Evolutionary conservation across 2,113 vertebrate species (phyloP).

Genomic region (Cynopterus brachyotis): DNA sequence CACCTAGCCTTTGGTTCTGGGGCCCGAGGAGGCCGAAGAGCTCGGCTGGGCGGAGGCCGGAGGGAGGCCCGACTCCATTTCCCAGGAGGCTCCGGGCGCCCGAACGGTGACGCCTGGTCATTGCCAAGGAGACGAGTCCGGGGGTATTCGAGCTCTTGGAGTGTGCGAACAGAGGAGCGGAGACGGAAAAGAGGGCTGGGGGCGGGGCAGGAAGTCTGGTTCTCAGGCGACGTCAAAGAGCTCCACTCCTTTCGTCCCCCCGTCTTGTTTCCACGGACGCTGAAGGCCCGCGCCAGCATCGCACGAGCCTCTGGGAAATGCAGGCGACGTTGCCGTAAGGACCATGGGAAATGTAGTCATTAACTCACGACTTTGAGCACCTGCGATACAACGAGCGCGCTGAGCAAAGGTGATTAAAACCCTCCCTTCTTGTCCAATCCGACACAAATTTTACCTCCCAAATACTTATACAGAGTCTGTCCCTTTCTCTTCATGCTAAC

Average conservation of each 20-base stretch:
- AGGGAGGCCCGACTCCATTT: conserved; percentile 32
- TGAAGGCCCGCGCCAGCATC: not conserved
- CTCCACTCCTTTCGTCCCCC: not conserved
- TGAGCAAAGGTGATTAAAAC: not conserved
- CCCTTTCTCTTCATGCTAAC: not conserved
- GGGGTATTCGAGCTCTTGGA: not conserved
- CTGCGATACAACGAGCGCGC: fast-evolving
- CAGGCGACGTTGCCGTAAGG: not conserved
- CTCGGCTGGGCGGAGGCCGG: fast-evolving
- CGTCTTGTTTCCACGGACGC: not conserved
- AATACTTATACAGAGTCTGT: not conserved
- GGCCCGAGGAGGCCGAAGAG: fast-evolving
- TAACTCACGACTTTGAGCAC: not conserved
- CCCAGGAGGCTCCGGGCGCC: not conserved
- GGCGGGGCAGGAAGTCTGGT: not conserved
- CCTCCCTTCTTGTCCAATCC: not conserved
- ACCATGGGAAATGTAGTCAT: conserved; percentile 9
- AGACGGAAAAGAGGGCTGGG: not conserved
- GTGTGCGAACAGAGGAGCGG: too few relatives aligned
- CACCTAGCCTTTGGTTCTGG: not conserved
- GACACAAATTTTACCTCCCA: not conserved
- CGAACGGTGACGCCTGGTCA: fast-evolving
- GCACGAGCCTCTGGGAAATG: not conserved
- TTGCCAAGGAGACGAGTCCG: not conserved
- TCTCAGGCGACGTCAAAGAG: not conserved